phyloP scores from a whole-genome alignment of 1,140 invertebrate species.

The Cyclina sinensis region DNA sequence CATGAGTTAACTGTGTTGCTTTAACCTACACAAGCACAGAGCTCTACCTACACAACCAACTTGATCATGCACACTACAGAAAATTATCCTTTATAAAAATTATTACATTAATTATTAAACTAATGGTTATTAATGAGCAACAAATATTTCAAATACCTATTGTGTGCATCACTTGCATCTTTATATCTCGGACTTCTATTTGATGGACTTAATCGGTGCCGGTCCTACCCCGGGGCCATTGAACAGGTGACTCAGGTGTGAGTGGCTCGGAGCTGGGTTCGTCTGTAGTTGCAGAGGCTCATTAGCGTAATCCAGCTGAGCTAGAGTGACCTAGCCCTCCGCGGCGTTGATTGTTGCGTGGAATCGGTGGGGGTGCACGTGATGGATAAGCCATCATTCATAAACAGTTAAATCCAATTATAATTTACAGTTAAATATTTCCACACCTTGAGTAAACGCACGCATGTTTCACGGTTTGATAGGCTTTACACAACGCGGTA shows the following conservation, averaged over 20 bases:
- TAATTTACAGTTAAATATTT: conserved; percentile 17
- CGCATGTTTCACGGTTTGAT: conserved; percentile 49
- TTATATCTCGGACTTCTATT: conserved; percentile 61
- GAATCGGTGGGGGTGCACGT: conserved; percentile 58
- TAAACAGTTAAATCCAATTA: conserved; percentile 41
- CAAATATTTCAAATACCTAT: conserved; percentile 42
- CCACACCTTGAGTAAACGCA: conserved; percentile 38
- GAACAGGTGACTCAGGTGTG: conserved; percentile 49
- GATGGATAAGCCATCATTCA: conserved; percentile 52
- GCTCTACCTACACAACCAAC: no score
- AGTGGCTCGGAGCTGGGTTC: conserved; percentile 15
- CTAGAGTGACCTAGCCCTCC: conserved; percentile 14
- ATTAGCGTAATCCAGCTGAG: conserved; percentile 65
- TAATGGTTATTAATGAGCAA: no score
- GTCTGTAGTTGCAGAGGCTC: conserved; percentile 63
- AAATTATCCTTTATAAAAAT: no score
- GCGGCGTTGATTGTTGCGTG: conserved; percentile 20
- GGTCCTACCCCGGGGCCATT: conserved; percentile 47
- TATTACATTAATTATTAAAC: no score
- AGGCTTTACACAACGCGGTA: conserved; percentile 29
- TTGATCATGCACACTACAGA: no score
- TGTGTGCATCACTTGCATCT: conserved; percentile 65
- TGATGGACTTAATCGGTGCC: conserved; percentile 57
- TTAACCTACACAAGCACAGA: no score
- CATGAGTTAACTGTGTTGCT: no score